Conservation (phyloP, 2,888 invertebrate species). For the Exocentrus adspersus region DNA sequence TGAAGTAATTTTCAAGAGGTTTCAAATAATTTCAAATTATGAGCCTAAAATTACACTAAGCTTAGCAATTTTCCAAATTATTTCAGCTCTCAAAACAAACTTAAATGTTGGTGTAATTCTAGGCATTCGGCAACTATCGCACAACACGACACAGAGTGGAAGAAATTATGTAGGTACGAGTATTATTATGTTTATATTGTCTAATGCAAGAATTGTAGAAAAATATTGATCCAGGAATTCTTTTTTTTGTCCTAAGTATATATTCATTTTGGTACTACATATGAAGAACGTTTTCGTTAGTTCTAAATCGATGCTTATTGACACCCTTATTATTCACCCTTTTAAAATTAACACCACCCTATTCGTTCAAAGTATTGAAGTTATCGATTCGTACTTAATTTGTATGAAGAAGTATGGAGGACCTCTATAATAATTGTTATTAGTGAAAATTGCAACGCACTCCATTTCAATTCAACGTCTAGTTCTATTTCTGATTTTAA, state of each 20-base stretch:
- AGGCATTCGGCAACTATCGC: constrained; percentile 34
- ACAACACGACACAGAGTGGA: constrained; percentile 35
- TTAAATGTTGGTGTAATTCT: constrained; percentile 39
- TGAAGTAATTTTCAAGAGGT: constrained; percentile 45
- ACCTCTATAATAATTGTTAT: constrained; percentile 33
- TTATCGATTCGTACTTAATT: constrained; percentile 49
- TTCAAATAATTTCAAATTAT: constrained; percentile 45
- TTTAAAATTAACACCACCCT: constrained; percentile 47
- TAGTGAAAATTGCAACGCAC: too few species aligned
- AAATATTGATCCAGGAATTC: too few species aligned
- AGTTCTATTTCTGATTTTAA: too few species aligned
- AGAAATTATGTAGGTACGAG: background rate
- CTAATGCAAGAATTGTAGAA: too few species aligned
- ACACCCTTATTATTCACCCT: constrained; percentile 50
- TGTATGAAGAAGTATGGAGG: constrained; percentile 48
- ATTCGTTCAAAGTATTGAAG: constrained; percentile 44
- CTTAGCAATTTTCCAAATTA: constrained; percentile 45
- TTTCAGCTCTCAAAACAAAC: constrained; percentile 37
- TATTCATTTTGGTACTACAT: constrained; percentile 12
- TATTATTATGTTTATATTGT: too few species aligned
- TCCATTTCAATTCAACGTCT: too few species aligned
- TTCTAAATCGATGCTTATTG: constrained; percentile 55
- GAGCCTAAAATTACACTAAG: constrained; percentile 40
- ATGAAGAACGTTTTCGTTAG: constrained; percentile 41
- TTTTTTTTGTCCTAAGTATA: background rate